phyloP scores from a whole-genome alignment of 2,113 vertebrate species.

The Carollia perspicillata region DNA sequence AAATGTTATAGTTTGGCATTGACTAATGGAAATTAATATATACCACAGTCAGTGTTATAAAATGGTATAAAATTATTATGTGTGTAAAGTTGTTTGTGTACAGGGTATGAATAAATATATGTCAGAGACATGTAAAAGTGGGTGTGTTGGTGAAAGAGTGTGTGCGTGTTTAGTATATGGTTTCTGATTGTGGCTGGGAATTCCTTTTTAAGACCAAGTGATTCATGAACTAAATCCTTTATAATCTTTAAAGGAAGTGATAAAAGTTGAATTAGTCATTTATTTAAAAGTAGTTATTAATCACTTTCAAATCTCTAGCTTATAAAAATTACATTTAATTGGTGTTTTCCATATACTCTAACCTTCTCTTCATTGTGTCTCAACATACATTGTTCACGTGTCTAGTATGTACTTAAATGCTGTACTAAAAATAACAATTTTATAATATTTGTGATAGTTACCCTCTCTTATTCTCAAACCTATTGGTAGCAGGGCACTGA shows the following conservation, averaged over 20 bases:
- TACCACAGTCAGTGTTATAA: neutral
- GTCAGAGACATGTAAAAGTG: neutral
- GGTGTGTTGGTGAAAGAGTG: neutral
- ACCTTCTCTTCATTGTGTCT: neutral
- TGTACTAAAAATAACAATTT: neutral
- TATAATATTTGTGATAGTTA: neutral
- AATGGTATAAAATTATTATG: slow-evolving; percentile 52
- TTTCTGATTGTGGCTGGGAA: neutral
- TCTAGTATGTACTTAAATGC: neutral
- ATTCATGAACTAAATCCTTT: neutral
- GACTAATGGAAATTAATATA: slow-evolving; percentile 38
- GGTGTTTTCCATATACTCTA: neutral
- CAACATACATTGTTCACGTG: neutral
- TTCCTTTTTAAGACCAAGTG: slow-evolving; percentile 1
- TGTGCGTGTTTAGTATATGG: neutral
- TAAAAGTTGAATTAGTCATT: neutral
- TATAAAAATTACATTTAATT: neutral
- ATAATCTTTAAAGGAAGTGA: neutral
- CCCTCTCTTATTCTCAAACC: neutral
- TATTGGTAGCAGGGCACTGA: neutral
- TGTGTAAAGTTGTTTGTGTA: neutral
- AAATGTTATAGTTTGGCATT: slow-evolving; percentile 52
- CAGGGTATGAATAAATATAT: neutral
- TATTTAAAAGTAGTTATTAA: neutral
- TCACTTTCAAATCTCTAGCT: neutral